phyloP scores from a whole-genome alignment of 2,888 invertebrate genomes.

The Calameuta filiformis region DNA sequence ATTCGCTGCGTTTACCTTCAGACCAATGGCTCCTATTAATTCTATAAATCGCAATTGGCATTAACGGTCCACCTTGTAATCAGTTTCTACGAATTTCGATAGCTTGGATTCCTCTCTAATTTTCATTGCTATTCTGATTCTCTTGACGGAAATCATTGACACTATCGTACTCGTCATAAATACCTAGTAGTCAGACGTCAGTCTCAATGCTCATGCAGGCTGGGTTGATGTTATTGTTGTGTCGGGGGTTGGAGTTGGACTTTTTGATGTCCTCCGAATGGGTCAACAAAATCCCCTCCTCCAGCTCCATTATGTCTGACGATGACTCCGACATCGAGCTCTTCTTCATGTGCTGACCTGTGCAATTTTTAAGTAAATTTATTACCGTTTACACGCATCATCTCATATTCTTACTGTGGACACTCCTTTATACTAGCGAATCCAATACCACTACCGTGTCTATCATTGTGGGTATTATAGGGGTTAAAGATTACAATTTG shows the following conservation, averaged over 20 bases:
- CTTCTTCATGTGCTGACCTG: constrained; percentile 91
- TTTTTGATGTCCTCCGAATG: constrained; percentile 73
- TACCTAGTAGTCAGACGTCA: constrained; percentile 95
- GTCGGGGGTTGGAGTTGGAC: constrained; percentile 80
- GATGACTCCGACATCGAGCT: constrained; percentile 88
- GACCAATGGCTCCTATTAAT: too few relatives aligned
- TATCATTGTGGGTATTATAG: neutral
- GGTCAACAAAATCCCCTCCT: constrained; percentile 82
- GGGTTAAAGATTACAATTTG: neutral
- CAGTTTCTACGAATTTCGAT: neutral
- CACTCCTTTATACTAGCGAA: neutral
- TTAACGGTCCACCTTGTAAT: neutral
- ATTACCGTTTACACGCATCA: neutral
- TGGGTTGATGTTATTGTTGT: constrained; percentile 82
- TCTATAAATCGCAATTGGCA: neutral
- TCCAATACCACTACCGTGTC: neutral
- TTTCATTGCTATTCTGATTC: neutral
- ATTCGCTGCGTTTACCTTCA: neutral
- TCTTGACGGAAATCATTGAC: neutral
- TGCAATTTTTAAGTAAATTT: constrained; percentile 40
- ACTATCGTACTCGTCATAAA: constrained; percentile 45
- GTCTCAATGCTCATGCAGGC: constrained; percentile 89
- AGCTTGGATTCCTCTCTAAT: neutral
- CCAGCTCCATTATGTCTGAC: constrained; percentile 93
- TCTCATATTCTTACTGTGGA: neutral